Evolutionary conservation across 2,888 invertebrate species (phyloP).

Genomic region (Acanthosepion pharaonis): DNA sequence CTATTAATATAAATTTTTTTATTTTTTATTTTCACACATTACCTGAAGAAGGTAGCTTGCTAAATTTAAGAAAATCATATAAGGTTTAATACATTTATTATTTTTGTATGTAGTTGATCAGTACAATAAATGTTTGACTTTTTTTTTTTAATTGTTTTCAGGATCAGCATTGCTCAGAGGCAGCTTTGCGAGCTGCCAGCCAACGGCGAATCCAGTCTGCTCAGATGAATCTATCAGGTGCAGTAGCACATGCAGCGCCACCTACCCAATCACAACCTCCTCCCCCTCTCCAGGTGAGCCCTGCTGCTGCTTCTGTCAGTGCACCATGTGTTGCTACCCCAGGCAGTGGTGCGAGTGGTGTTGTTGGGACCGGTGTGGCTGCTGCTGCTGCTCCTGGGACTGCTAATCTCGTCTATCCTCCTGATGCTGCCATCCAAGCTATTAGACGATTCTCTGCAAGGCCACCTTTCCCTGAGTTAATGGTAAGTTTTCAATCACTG

Average conservation of each 20-base stretch:
- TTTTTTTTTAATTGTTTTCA: conserved; percentile 49
- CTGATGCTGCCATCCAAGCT: conserved; percentile 96
- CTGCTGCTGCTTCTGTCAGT: conserved; percentile 40
- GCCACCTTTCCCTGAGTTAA: conserved; percentile 72
- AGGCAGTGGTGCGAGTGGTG: conserved; percentile 58
- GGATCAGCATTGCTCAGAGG: conserved; percentile 92
- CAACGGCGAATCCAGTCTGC: conserved; percentile 80
- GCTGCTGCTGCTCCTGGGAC: conserved; percentile 62
- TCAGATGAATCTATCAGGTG: conserved; percentile 42
- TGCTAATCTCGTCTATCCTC: conserved; percentile 88
- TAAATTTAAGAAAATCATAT: not conserved
- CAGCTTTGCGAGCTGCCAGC: conserved; percentile 81
- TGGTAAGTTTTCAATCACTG: conserved; percentile 61
- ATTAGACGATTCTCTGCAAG: conserved; percentile 92
- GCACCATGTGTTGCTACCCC: conserved; percentile 56
- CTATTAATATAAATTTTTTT: not conserved
- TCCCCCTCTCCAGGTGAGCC: conserved; percentile 65
- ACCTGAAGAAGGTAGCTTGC: too few species aligned
- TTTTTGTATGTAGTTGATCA: not conserved
- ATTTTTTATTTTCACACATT: not conserved
- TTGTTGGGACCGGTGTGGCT: conserved; percentile 47
- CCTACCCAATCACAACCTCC: conserved; percentile 69
- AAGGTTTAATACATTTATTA: not conserved
- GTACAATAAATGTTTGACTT: not conserved
- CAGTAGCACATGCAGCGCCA: conserved; percentile 58